phyloP scores from a whole-genome alignment of 2,113 vertebrate genomes.

The Tachuris rubrigastra region DNA sequence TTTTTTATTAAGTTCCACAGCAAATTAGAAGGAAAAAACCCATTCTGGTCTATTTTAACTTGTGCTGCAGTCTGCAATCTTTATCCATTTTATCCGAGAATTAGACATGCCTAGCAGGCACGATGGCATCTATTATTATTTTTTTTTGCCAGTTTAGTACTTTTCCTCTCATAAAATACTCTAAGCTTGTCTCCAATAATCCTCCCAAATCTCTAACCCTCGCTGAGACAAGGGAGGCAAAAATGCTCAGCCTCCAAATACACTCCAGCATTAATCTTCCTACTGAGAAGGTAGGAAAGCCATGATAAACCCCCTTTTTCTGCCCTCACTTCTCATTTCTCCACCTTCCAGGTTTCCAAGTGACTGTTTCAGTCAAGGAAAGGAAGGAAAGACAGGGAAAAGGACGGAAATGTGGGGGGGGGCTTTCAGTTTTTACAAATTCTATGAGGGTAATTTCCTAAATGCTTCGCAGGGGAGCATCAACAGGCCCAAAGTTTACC shows the following conservation, averaged over 20 bases:
- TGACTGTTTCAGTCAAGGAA: background rate
- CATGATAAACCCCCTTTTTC: background rate
- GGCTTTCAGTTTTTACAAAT: background rate
- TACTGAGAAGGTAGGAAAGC: background rate
- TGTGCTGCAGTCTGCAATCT: slow-evolving; percentile 5
- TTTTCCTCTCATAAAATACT: slow-evolving; percentile 13
- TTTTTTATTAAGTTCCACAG: background rate
- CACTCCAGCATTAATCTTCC: background rate
- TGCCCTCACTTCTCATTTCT: background rate
- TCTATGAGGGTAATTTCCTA: background rate
- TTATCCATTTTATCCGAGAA: slow-evolving; percentile 17
- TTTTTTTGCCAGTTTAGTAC: background rate
- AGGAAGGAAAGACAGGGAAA: background rate
- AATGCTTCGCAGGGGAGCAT: background rate
- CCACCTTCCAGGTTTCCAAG: background rate
- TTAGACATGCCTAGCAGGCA: slow-evolving; percentile 20
- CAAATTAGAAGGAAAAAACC: background rate
- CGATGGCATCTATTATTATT: background rate
- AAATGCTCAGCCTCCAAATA: background rate
- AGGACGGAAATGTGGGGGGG: background rate
- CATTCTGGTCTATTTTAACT: background rate
- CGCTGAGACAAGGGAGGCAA: background rate
- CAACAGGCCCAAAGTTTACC: background rate
- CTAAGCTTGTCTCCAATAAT: background rate
- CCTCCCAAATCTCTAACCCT: slow-evolving; percentile 24